phyloP scores from a whole-genome alignment of 2,888 invertebrate genomes.

The Acanthoscelides obtectus region DNA sequence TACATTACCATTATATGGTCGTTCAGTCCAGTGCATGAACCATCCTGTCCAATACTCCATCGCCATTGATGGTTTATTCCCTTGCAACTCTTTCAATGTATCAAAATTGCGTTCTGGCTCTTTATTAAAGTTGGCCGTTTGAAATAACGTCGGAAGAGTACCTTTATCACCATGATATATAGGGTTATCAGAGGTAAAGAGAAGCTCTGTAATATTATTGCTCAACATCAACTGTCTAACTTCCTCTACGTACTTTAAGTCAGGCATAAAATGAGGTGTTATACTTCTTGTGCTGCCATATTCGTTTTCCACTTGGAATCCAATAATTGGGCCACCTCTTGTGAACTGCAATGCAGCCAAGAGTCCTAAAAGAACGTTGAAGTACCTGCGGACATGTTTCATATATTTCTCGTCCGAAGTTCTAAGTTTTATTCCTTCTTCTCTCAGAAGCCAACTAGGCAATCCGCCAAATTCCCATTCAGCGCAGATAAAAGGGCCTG shows the following conservation, averaged over 20 bases:
- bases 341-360: conserved; percentile 53
- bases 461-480: conserved; percentile 68
- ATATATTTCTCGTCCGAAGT: conserved; percentile 41
- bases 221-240: conserved; percentile 40
- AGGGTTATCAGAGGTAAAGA: conserved; percentile 52
- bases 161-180: conserved; percentile 24
- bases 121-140: conserved; percentile 47
- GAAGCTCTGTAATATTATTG: conserved; percentile 46
- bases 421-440: conserved; percentile 48
- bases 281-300: conserved; percentile 47
- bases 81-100: conserved; percentile 43
- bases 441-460: conserved; percentile 41
- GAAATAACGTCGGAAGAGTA: conserved; percentile 28
- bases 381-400: conserved; percentile 22
- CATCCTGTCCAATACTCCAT: conserved; percentile 58
- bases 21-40: conserved; percentile 55
- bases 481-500: conserved; percentile 90
- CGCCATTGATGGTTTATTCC: conserved; percentile 50
- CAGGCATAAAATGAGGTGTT: conserved; percentile 24
- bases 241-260: conserved; percentile 41
- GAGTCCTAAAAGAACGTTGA: conserved; percentile 44
- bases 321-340: conserved; percentile 82
- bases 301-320: conserved; percentile 78
- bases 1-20: conserved; percentile 26
- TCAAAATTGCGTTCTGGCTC: conserved; percentile 45